Conservation (phyloP, 2,797 vertebrate genomes). For the Gambelia wislizenii region DNA sequence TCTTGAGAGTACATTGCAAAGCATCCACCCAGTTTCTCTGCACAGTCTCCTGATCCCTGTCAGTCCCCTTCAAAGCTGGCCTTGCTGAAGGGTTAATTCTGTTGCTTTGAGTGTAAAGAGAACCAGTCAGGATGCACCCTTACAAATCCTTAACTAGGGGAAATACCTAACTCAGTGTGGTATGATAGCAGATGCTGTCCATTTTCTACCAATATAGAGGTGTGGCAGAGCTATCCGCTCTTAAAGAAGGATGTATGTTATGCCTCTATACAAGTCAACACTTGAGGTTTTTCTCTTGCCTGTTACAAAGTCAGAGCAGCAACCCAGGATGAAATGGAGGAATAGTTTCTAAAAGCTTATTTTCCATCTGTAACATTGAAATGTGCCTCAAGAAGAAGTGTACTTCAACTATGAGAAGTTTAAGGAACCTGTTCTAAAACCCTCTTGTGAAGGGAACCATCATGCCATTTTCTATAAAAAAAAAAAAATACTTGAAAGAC, state of each 20-base stretch:
- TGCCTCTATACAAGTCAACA: neutral
- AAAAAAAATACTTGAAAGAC: neutral
- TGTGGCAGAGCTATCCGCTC: neutral
- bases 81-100: neutral
- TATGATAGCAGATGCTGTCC: no score
- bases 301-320: neutral
- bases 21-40: neutral
- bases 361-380: neutral
- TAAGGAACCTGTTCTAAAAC: neutral
- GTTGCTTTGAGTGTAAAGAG: no score
- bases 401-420: neutral
- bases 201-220: neutral
- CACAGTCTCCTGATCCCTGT: neutral
- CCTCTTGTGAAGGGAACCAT: neutral
- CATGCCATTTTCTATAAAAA: neutral
- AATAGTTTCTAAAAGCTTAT: neutral
- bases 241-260: neutral
- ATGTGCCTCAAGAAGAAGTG: neutral
- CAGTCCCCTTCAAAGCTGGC: neutral
- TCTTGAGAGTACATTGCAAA: neutral
- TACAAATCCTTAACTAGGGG: no score
- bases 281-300: neutral
- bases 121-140: no score
- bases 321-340: neutral
- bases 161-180: no score